Evolutionary conservation across 2,888 invertebrate species (phyloP).

Genomic region (Trilocha varians): DNA sequence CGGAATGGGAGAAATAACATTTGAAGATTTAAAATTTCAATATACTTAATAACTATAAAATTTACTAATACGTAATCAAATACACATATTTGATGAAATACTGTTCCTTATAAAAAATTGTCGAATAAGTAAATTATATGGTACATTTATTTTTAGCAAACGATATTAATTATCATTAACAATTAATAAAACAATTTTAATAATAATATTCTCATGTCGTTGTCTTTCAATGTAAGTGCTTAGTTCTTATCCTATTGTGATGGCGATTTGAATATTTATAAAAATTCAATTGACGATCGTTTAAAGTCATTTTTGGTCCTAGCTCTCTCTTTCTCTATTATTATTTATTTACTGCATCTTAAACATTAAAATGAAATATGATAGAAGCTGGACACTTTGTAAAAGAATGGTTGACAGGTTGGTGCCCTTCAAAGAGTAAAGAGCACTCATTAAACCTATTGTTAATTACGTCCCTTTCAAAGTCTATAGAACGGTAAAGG

Average conservation of each 20-base stretch:
- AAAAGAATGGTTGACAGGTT: constrained; percentile 48
- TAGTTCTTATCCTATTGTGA: constrained; percentile 56
- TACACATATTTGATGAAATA: no score
- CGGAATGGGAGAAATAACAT: no score
- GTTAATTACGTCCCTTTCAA: constrained; percentile 72
- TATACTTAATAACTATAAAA: no score
- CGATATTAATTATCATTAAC: constrained; percentile 20
- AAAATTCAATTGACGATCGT: constrained; percentile 54
- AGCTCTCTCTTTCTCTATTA: constrained; percentile 39
- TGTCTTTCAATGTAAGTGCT: constrained; percentile 53
- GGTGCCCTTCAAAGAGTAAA: constrained; percentile 39
- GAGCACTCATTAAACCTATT: constrained; percentile 62
- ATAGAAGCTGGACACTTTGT: constrained; percentile 48
- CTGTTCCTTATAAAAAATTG: no score
- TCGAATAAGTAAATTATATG: no score
- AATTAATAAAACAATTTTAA: constrained; percentile 41
- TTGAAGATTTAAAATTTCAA: no score
- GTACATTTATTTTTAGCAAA: background rate
- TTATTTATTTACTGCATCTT: constrained; percentile 35
- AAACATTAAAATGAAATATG: constrained; percentile 32
- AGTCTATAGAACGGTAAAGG: constrained; percentile 73
- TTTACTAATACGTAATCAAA: no score
- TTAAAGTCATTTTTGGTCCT: constrained; percentile 50
- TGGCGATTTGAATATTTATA: constrained; percentile 36
- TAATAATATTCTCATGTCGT: constrained; percentile 47